Percentiles rank a stretch among this genome's conserved stretches.
Evolutionary conservation across 2,797 vertebrate species (phyloP).

Genomic region (Champsocephalus gunnari): DNA sequence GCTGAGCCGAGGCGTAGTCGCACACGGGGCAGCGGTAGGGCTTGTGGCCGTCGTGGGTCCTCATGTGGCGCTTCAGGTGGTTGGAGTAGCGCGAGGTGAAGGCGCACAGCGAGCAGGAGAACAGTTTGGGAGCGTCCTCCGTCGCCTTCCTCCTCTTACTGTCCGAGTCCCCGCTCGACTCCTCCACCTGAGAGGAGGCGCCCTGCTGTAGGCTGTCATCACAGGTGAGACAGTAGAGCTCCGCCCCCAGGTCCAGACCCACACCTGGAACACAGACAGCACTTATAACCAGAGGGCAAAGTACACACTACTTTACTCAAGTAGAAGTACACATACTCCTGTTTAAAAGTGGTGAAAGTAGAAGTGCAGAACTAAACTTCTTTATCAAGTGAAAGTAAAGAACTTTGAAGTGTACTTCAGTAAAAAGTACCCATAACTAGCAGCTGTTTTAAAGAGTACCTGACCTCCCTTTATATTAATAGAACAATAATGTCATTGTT

Average conservation of each 20-base stretch:
- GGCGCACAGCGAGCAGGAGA: slow-evolving; percentile 94
- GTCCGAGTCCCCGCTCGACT: neutral
- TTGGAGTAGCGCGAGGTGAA: slow-evolving; percentile 97
- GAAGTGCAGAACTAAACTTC: no score
- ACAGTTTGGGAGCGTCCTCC: slow-evolving; percentile 81
- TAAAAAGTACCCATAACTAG: no score
- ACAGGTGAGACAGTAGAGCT: slow-evolving; percentile 82
- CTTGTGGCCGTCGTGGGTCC: slow-evolving; percentile 98
- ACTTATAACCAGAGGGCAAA: no score
- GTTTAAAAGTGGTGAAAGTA: no score
- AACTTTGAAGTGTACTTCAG: no score
- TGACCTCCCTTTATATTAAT: no score
- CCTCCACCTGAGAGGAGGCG: slow-evolving; percentile 38
- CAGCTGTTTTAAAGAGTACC: no score
- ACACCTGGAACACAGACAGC: slow-evolving; percentile 56
- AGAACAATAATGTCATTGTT: no score
- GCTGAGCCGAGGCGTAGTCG: slow-evolving; percentile 95
- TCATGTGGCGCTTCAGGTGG: slow-evolving; percentile 98
- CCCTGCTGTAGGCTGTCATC: slow-evolving; percentile 64
- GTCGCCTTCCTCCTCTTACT: slow-evolving; percentile 17
- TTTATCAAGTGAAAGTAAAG: no score
- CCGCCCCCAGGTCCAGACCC: slow-evolving; percentile 81
- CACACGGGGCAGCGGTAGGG: slow-evolving; percentile 95
- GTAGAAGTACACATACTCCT: no score
- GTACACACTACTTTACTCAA: no score